These are phyloP conservation scores for Vanessa tameamea DNA, from an alignment of 1,140 invertebrate genomes.

Conservation along the genomic window DNA sequence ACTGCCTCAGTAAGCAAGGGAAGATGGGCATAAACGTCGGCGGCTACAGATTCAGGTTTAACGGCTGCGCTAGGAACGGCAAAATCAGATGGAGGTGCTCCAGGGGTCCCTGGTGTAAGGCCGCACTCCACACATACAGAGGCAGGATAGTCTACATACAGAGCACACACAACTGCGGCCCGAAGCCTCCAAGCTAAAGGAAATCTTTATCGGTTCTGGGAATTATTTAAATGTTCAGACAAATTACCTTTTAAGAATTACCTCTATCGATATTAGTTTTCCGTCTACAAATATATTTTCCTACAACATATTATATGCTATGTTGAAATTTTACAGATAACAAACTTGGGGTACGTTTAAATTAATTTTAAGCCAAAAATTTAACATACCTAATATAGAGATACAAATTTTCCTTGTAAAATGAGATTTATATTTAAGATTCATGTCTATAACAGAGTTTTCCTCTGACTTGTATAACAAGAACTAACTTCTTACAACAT, in stretches of 20 bases:
- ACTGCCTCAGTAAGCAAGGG: constrained; percentile 76
- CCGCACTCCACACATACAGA: constrained; percentile 70
- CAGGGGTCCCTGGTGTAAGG: constrained; percentile 72
- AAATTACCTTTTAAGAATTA: too few relatives aligned
- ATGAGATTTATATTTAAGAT: background rate
- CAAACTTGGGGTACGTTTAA: too few relatives aligned
- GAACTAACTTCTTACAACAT: constrained; percentile 7
- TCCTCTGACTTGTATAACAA: constrained; percentile 31
- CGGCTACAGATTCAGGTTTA: constrained; percentile 72
- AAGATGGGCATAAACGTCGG: constrained; percentile 77
- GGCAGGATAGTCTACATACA: constrained; percentile 74
- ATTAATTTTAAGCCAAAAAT: too few relatives aligned
- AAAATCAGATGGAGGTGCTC: constrained; percentile 74
- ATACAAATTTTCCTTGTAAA: background rate
- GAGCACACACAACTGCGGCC: constrained; percentile 71
- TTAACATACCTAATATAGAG: too few relatives aligned
- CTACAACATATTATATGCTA: too few relatives aligned
- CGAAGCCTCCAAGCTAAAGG: constrained; percentile 55
- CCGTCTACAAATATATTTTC: too few relatives aligned
- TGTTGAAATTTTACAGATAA: too few relatives aligned
- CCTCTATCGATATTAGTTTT: too few relatives aligned
- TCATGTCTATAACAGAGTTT: background rate
- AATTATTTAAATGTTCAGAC: too few relatives aligned
- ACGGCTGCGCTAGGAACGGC: constrained; percentile 71
- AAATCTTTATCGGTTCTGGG: background rate